Percentiles rank a stretch among this genome's conserved stretches.
phyloP scores from a whole-genome alignment of 2,113 vertebrate genomes.

The Oryzias javanicus region DNA sequence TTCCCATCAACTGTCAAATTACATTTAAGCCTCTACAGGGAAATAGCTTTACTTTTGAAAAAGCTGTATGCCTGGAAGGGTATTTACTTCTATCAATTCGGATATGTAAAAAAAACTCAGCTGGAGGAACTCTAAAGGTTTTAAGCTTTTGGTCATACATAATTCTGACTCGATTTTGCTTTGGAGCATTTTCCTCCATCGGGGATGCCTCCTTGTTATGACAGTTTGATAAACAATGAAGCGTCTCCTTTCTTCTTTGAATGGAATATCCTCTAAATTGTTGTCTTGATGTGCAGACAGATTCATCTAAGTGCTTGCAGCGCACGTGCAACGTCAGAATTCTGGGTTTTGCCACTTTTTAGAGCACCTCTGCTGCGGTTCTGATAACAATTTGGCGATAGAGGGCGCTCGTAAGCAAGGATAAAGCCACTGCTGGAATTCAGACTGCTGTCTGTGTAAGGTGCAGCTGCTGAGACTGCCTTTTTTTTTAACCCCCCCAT shows the following conservation, averaged over 20 bases:
- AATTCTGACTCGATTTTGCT: neutral
- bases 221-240: too few relatives aligned
- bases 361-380: neutral
- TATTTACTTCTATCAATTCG: neutral
- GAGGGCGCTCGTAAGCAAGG: slow-evolving; percentile 77
- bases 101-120: neutral
- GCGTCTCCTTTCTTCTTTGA: too few relatives aligned
- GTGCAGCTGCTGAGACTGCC: slow-evolving; percentile 56
- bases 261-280: too few relatives aligned
- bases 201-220: too few relatives aligned
- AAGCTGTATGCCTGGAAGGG: neutral
- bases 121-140: too few relatives aligned
- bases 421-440: slow-evolving; percentile 67
- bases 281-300: too few relatives aligned
- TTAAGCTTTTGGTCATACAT: neutral
- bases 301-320: too few relatives aligned
- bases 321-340: neutral
- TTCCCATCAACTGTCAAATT: neutral
- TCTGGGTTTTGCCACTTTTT: neutral
- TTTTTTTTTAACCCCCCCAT: neutral
- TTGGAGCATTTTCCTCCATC: neutral
- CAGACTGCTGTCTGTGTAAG: slow-evolving; percentile 46
- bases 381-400: slow-evolving; percentile 55
- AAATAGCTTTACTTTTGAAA: neutral
- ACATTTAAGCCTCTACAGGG: neutral